phyloP scores from a whole-genome alignment of 1,140 invertebrate species.

The Asbolus verrucosus region DNA sequence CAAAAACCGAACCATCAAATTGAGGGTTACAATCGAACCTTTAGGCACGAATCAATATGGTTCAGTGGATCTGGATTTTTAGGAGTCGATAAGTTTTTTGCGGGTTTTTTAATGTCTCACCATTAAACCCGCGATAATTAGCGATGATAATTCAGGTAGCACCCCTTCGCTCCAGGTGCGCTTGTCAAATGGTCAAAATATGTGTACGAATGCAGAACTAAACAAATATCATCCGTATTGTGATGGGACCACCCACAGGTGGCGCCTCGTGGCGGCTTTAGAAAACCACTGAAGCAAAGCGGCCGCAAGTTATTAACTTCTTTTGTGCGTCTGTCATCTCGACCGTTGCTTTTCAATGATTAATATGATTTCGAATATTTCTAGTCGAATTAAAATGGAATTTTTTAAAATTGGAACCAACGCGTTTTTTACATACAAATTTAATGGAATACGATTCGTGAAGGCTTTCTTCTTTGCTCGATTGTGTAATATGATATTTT shows the following conservation, averaged over 20 bases:
- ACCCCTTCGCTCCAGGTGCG: background rate
- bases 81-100: conserved; percentile 5
- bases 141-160: conserved; percentile 33
- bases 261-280: conserved; percentile 42
- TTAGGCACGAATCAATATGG: conserved; percentile 31
- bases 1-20: conserved; percentile 35
- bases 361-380: conserved; percentile 41
- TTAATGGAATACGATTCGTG: conserved; percentile 29
- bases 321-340: conserved; percentile 46
- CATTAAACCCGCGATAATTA: background rate
- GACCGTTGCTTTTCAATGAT: conserved; percentile 39
- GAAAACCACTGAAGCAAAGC: conserved; percentile 44
- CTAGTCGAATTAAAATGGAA: conserved; percentile 37
- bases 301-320: conserved; percentile 44
- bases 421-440: conserved; percentile 29
- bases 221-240: conserved; percentile 22
- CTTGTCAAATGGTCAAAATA: conserved; percentile 24
- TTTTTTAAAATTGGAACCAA: conserved; percentile 34
- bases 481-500: background rate
- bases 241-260: conserved; percentile 42
- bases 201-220: background rate
- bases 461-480: background rate
- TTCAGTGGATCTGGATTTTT: conserved; percentile 44
- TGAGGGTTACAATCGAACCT: conserved; percentile 34
- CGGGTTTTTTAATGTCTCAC: conserved; percentile 1